These are phyloP conservation scores for Branchipolynoe longqiensis DNA, from an alignment of 2,888 invertebrate genomes.

Conservation along the genomic window DNA sequence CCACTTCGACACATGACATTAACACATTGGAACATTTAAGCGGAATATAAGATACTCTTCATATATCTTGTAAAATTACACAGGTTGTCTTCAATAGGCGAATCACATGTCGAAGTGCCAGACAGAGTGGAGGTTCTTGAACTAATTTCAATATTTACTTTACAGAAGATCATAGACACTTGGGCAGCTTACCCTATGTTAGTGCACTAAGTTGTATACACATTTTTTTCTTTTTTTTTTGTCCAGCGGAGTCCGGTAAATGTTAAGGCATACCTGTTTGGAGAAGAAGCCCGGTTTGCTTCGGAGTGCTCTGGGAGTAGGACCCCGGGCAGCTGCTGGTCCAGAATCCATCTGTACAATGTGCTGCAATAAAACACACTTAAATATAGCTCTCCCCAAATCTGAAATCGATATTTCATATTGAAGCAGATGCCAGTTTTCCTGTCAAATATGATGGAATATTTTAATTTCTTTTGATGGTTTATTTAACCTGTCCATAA, in stretches of 20 bases:
- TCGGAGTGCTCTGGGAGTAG: constrained; percentile 11
- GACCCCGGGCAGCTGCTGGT: background rate
- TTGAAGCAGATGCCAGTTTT: too few species aligned
- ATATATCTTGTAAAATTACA: too few species aligned
- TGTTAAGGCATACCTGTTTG: constrained; percentile 27
- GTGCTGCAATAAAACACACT: background rate
- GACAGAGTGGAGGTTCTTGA: constrained; percentile 4
- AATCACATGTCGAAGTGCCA: constrained; percentile 20
- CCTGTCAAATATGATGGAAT: too few species aligned
- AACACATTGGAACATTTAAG: too few species aligned
- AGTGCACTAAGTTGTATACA: constrained; percentile 15
- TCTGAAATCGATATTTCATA: too few species aligned
- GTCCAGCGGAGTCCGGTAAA: background rate
- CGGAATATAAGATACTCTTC: too few species aligned
- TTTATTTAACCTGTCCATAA: too few species aligned
- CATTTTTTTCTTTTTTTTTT: constrained; percentile 3
- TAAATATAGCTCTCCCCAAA: too few species aligned
- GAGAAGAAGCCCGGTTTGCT: constrained; percentile 6
- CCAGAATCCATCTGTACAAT: too few species aligned
- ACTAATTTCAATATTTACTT: background rate
- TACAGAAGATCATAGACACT: background rate
- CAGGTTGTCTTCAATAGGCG: too few species aligned
- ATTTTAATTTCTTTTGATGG: too few species aligned
- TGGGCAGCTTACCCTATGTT: constrained; percentile 33
- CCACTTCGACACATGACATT: constrained; percentile 13